These are phyloP conservation scores for Coleophora flavipennella DNA, from an alignment of 2,888 invertebrate species.

Conservation along the genomic window DNA sequence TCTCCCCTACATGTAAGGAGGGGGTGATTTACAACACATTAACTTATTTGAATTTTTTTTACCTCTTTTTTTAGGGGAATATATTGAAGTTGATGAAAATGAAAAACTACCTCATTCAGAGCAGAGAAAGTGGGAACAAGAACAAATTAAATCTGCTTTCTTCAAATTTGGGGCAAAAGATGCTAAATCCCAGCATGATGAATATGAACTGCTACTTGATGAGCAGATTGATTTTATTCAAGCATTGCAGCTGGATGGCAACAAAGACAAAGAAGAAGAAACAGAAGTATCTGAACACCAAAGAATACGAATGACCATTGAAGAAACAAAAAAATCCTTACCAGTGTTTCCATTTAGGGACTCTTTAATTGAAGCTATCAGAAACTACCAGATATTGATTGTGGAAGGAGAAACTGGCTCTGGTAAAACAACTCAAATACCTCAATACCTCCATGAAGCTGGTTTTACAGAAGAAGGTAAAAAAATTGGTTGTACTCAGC, in stretches of 20 bases:
- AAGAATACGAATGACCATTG: slow-evolving; percentile 84
- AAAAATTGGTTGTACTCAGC: slow-evolving; percentile 97
- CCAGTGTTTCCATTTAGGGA: slow-evolving; percentile 95
- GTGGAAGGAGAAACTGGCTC: slow-evolving; percentile 99
- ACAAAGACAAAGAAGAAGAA: slow-evolving; percentile 70
- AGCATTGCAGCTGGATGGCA: slow-evolving; percentile 85
- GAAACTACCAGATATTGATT: slow-evolving; percentile 90
- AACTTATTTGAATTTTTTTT: too few relatives aligned
- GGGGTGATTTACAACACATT: too few relatives aligned
- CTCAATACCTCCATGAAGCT: slow-evolving; percentile 96
- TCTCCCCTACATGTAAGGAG: too few relatives aligned
- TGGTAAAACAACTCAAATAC: slow-evolving; percentile 99
- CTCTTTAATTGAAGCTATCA: slow-evolving; percentile 92
- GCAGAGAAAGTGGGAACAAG: slow-evolving; percentile 97
- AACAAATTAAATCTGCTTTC: slow-evolving; percentile 93
- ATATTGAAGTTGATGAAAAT: slow-evolving; percentile 88
- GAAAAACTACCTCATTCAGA: slow-evolving; percentile 89
- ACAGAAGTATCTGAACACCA: slow-evolving; percentile 76
- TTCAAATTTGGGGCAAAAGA: slow-evolving; percentile 96
- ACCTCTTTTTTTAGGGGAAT: slow-evolving; percentile 73
- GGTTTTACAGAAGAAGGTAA: slow-evolving; percentile 88
- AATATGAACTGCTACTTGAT: slow-evolving; percentile 94
- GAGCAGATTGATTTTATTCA: slow-evolving; percentile 99
- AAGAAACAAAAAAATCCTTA: slow-evolving; percentile 92
- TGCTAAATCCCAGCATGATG: slow-evolving; percentile 78